Conservation (phyloP, 53 echinoderm and acorn worm genomes). For the Zoroaster sp. region DNA sequence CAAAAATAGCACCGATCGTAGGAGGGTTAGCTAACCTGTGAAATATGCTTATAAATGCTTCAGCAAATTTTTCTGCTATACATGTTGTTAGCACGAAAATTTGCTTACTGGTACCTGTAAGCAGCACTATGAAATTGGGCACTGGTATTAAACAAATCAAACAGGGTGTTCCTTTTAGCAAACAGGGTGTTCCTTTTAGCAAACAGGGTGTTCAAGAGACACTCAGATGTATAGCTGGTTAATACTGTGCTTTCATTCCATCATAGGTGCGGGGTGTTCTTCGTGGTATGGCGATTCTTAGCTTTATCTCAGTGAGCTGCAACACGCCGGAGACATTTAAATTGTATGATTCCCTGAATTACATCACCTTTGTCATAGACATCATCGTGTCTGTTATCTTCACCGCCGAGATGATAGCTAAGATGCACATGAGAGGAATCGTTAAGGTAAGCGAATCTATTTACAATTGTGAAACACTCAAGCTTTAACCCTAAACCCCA, state of each 20-base stretch:
- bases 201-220: no score
- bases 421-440: constrained; percentile 88
- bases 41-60: no score
- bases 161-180: no score
- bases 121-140: no score
- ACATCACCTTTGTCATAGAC: constrained; percentile 80
- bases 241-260: not conserved
- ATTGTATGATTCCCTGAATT: not conserved
- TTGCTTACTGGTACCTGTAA: no score
- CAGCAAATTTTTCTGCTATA: no score
- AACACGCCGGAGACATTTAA: constrained; percentile 81
- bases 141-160: no score
- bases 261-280: constrained; percentile 52
- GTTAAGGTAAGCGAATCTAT: constrained; percentile 61
- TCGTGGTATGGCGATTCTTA: constrained; percentile 77
- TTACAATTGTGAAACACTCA: not conserved
- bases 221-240: no score
- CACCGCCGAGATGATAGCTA: constrained; percentile 85
- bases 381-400: constrained; percentile 78
- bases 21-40: no score
- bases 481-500: not conserved
- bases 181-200: no score
- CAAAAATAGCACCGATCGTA: no score
- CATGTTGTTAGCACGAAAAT: no score
- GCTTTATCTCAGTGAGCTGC: constrained; percentile 87